phyloP scores from a whole-genome alignment of 1,140 invertebrate species.

The Lucilia cuprina region DNA sequence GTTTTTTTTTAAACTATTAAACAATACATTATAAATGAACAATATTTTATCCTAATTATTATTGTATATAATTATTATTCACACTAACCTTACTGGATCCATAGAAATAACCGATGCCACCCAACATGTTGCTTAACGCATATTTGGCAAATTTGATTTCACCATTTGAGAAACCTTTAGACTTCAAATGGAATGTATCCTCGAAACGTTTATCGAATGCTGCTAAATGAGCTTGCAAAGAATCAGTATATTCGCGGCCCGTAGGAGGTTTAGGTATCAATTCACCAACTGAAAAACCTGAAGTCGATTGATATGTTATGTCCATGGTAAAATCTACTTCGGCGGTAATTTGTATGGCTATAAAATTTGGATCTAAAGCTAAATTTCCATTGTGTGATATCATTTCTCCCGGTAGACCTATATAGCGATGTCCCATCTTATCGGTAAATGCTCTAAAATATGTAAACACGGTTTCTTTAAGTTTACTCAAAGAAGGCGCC shows the following conservation, averaged over 20 bases:
- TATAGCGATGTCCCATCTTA: conserved; percentile 67
- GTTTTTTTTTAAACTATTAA: too few species aligned
- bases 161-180: conserved; percentile 75
- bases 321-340: conserved; percentile 86
- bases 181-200: conserved; percentile 71
- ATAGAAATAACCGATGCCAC: conserved; percentile 96
- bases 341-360: conserved; percentile 81
- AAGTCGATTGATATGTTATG: conserved; percentile 81
- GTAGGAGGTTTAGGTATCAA: conserved; percentile 60
- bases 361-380: conserved; percentile 76
- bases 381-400: conserved; percentile 63
- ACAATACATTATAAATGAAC: too few species aligned
- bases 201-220: conserved; percentile 77
- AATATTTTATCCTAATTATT: background rate
- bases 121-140: conserved; percentile 93
- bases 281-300: conserved; percentile 50
- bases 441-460: conserved; percentile 70
- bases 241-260: conserved; percentile 70
- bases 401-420: conserved; percentile 71
- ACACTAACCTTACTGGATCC: conserved; percentile 71
- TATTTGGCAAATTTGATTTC: conserved; percentile 85
- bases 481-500: conserved; percentile 73
- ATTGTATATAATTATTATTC: background rate
- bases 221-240: conserved; percentile 68
- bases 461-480: conserved; percentile 81